A percentile compares a stretch with the other conserved stretches of the same genome.
Conservation (phyloP, 2,888 invertebrate species). For the Priocnemis perturbator region DNA sequence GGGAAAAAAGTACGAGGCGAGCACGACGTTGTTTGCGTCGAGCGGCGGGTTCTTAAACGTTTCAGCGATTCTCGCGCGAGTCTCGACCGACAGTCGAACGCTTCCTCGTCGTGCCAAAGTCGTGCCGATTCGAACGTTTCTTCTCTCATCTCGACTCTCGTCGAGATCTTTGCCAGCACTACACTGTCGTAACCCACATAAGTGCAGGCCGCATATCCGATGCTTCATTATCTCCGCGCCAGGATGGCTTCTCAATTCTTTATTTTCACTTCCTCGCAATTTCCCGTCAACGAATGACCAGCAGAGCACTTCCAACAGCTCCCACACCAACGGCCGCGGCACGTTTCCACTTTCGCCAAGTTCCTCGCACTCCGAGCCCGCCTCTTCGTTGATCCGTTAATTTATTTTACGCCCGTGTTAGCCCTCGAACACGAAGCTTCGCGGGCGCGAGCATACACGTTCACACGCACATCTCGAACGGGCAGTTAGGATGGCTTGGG, state of each 20-base stretch:
- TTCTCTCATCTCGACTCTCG: background rate
- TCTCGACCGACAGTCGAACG: no score
- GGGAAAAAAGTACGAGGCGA: no score
- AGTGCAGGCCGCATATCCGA: conserved; percentile 43
- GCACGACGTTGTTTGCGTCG: no score
- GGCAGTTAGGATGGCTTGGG: no score
- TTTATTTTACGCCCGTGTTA: conserved; percentile 26
- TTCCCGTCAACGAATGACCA: conserved; percentile 34
- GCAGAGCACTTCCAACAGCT: conserved; percentile 24
- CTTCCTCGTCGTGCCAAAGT: conserved; percentile 8
- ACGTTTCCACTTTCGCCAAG: no score
- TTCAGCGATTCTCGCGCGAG: no score
- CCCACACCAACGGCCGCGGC: background rate
- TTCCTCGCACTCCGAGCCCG: background rate
- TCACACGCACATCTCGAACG: no score
- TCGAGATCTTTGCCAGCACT: no score
- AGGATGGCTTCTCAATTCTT: no score
- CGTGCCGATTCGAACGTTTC: conserved; percentile 23
- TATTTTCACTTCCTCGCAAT: conserved; percentile 19
- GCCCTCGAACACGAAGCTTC: conserved; percentile 3
- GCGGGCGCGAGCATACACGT: conserved; percentile 4
- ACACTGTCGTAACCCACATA: background rate
- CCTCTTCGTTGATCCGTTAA: conserved; percentile 35
- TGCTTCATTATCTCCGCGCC: conserved; percentile 33
- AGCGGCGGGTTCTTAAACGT: no score